Evolutionary conservation across 2,113 vertebrate genomes (phyloP), one percentile per base, ranked within the genome.

Genomic region (Toxotes jaculatrix): DNA sequence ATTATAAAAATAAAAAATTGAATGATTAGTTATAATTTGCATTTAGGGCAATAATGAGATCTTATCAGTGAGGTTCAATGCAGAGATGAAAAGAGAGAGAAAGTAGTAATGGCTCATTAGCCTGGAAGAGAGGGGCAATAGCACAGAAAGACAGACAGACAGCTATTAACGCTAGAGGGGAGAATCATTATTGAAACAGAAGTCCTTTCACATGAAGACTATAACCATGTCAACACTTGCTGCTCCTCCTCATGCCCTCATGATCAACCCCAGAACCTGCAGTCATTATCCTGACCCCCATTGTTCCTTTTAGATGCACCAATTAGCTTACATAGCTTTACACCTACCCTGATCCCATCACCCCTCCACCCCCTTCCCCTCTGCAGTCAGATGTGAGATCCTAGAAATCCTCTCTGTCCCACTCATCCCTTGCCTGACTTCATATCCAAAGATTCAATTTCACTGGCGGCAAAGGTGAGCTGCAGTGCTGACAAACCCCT

Each of bases 21-120:
- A 67, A 65, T 81, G 27, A 85, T 74, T 79, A 72, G 23, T 79
- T 36, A 56, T 78, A 13, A 88, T 88, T 86, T 88, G 76, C 47
- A 87, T 85, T 89, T 68, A 56, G 43, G 53, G 53, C 80, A 77
- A 62, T 83, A 89, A 88, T 83, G 80, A 88, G 86, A 86, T 89
- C 85, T 83, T 86, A 60, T 83, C 78, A 75, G 77, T 77, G 85
- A 89, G 88, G 88, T 91, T 92, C 77, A 91, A 85, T 78, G 73
- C 45, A 71, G 62, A 84, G 42, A 83, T 61, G 68, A 73, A 75
- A 64, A 75, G 73, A 67, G 77, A 61, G 68, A 73, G 77, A 75
- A 64, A 79, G 75, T 57, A 59, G 60, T 71, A 82, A 81, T 65
- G 74, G 84, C 42, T 90, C 61, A 89, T 86, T 84, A 92, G 82